Evolutionary conservation across 2,888 invertebrate species (phyloP).

Genomic region (Idaea straminata): DNA sequence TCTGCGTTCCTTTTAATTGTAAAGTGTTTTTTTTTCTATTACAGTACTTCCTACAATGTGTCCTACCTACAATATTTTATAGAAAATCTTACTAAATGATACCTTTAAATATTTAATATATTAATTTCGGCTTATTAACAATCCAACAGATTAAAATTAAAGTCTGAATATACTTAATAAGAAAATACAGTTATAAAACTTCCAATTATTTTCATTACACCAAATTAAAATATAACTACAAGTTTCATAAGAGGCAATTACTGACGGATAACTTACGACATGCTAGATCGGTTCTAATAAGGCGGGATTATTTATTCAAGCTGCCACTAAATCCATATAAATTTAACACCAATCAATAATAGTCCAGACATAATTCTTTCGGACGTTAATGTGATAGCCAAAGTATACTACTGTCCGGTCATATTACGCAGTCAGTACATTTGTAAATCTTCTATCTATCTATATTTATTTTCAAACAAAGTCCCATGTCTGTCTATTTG

Average conservation of each 20-base stretch:
- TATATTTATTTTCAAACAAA: too few species aligned
- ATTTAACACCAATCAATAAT: conserved; percentile 61
- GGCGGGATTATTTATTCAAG: conserved; percentile 39
- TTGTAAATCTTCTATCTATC: not conserved
- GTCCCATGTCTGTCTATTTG: too few species aligned
- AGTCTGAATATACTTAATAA: not conserved
- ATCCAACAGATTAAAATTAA: not conserved
- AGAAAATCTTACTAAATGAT: not conserved
- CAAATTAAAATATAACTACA: conserved; percentile 25
- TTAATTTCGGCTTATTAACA: not conserved
- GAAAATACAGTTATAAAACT: conserved; percentile 15
- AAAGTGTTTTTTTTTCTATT: too few species aligned
- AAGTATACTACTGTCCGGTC: conserved; percentile 42
- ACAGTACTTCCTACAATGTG: not conserved
- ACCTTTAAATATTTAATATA: not conserved
- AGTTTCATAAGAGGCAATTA: conserved; percentile 27
- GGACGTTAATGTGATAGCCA: conserved; percentile 60
- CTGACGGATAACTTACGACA: conserved; percentile 22
- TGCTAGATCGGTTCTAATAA: conserved; percentile 22
- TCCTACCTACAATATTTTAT: not conserved
- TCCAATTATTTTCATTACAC: conserved; percentile 25
- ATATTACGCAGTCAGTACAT: not conserved
- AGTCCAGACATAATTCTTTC: conserved; percentile 42
- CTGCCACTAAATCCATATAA: conserved; percentile 48
- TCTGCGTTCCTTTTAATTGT: too few species aligned